Evolutionary conservation across 1,140 invertebrate genomes (phyloP).

Genomic region (Charaxes varanes): DNA sequence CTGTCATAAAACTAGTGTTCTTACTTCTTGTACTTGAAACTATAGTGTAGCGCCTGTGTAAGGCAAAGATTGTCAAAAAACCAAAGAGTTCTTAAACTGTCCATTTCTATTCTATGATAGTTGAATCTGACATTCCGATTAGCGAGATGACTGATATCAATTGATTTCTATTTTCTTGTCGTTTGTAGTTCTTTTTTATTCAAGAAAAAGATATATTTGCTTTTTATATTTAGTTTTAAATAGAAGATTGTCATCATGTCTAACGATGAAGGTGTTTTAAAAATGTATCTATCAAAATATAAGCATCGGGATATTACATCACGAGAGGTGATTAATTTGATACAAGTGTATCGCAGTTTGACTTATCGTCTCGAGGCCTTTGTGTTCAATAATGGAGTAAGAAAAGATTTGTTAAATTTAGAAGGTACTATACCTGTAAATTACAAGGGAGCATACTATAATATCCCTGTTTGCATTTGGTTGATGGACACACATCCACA

Average conservation of each 20-base stretch:
- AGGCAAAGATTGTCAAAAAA: no score
- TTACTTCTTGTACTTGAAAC: no score
- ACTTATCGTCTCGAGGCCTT: conserved; percentile 67
- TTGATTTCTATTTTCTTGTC: no score
- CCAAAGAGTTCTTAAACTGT: no score
- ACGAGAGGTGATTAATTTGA: conserved; percentile 82
- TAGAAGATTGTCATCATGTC: conserved; percentile 37
- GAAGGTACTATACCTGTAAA: conserved; percentile 94
- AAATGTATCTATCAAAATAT: conserved; percentile 78
- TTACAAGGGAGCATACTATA: conserved; percentile 93
- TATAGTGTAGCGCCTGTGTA: no score
- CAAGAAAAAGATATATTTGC: no score
- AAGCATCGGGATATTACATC: conserved; percentile 84
- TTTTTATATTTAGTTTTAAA: no score
- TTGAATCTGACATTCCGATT: no score
- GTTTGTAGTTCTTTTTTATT: no score
- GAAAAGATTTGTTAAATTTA: conserved; percentile 88
- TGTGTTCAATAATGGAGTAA: conserved; percentile 94
- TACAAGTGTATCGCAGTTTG: conserved; percentile 84
- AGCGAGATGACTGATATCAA: no score
- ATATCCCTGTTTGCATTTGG: conserved; percentile 98
- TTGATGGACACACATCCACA: conserved; percentile 97
- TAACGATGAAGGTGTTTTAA: conserved; percentile 72
- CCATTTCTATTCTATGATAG: no score
- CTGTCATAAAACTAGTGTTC: no score